A percentile compares a stretch with the other conserved stretches of the same genome.
phyloP scores from a whole-genome alignment of 2,113 vertebrate species.

The Choloepus hoffmanni region DNA sequence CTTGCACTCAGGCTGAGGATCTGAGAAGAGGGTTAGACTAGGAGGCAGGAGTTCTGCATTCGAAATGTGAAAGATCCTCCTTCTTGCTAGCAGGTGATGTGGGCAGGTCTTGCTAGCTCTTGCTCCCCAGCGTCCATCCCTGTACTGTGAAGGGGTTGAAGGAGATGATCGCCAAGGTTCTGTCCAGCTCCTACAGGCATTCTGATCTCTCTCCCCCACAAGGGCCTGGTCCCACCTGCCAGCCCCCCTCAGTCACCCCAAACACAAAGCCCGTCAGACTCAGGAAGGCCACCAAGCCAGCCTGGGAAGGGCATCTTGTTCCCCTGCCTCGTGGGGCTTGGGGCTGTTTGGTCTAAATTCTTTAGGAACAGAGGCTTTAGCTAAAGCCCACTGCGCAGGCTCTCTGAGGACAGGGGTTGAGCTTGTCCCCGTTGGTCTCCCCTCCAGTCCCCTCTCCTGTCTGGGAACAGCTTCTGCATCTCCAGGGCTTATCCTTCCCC shows the following conservation, averaged over 20 bases:
- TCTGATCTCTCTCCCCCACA: background rate
- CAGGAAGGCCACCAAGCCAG: background rate
- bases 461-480: constrained; percentile 60
- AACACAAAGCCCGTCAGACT: background rate
- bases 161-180: background rate
- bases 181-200: background rate
- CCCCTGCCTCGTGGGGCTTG: background rate
- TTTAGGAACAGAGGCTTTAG: constrained; percentile 63
- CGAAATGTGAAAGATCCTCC: background rate
- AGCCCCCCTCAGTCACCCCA: background rate
- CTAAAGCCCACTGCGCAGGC: constrained; percentile 66
- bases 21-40: background rate
- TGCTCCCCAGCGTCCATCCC: background rate
- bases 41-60: background rate
- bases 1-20: background rate
- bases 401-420: constrained; percentile 73
- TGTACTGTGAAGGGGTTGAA: background rate
- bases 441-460: constrained; percentile 39
- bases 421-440: constrained; percentile 65
- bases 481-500: constrained; percentile 55
- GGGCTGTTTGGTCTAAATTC: constrained; percentile 74
- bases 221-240: background rate
- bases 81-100: background rate
- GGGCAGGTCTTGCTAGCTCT: background rate
- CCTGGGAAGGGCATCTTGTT: background rate